Evolutionary conservation across 2,888 invertebrate species (phyloP), one percentile per base, ranked within the genome.

Genomic region (Dorcus hopei): DNA sequence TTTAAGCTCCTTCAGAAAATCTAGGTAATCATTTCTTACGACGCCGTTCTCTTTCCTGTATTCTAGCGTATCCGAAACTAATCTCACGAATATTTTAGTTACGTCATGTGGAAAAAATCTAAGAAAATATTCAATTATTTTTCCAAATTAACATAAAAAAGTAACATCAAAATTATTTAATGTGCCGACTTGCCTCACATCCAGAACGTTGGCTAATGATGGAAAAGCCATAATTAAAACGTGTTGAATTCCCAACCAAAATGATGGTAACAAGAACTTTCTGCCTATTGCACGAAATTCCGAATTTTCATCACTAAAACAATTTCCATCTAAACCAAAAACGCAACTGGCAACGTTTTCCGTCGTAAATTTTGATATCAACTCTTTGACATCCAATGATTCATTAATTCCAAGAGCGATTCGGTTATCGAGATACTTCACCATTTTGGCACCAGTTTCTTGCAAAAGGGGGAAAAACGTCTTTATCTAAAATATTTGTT

Each of bases 381-480:
- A 75, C 54, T 79, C 74, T 56, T 76, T 78, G 1, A 68, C 70
- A 58, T 79, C 69, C n/a, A 77, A 62, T 45, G 79, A 1, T 80
- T 52, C 42, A 49, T 52, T 52, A 38, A 11, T 38, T 11, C 51
- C 55, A 8, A 52, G 38, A 38, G 49, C 49, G 9, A 6, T 41
- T 39, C 52, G 69, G 14, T 73, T 69, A 0, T 75, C 70, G 1
- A 84, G 61, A 63, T 77, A 80, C 1, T 73, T 66, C 1, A 75
- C 74, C 61, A 84, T 68, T 47, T 74, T 72, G 6, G 74, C 63
- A 8, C 79, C 75, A 7, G 81, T 79, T 16, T 79, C 73, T n/a
- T 72, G 68, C 7, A 84, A 77, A 1, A 82, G 71, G 0, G 79
- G 75, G 61, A 80, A 82, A 64, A 82, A 79, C 0, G 78, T 70